A percentile compares a stretch with the other conserved stretches of the same genome.
Evolutionary conservation across 2,797 vertebrate genomes (phyloP).

Genomic region (Carduelis carduelis): DNA sequence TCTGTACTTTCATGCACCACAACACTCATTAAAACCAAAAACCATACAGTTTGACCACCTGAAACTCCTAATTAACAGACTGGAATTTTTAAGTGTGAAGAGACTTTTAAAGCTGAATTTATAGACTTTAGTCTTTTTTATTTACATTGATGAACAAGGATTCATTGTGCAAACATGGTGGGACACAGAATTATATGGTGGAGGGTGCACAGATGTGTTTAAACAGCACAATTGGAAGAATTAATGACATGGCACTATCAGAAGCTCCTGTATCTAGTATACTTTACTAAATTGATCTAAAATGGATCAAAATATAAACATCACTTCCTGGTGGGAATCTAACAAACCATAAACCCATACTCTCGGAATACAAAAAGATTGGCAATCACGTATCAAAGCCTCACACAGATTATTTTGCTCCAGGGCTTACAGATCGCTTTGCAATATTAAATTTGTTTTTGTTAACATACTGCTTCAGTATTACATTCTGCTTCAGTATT

Average conservation of each 20-base stretch:
- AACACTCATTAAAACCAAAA: background rate
- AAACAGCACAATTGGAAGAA: background rate
- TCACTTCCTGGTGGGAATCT: background rate
- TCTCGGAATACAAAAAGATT: conserved; percentile 16
- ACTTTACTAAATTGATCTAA: background rate
- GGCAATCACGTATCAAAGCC: background rate
- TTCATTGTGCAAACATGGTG: background rate
- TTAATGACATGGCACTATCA: background rate
- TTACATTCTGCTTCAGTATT: background rate
- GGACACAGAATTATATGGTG: background rate
- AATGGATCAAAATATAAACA: background rate
- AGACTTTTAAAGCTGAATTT: background rate
- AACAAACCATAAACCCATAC: background rate
- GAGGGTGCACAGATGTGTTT: background rate
- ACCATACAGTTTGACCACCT: background rate
- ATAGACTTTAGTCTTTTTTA: background rate
- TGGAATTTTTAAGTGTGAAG: background rate
- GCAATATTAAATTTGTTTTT: conserved; percentile 33
- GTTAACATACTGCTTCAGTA: background rate
- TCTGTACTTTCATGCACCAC: background rate
- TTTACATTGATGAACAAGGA: background rate
- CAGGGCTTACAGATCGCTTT: background rate
- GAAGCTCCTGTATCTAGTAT: background rate
- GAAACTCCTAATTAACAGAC: background rate
- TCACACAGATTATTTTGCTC: conserved; percentile 24